Evolutionary conservation across 2,888 invertebrate genomes (phyloP), one percentile per base, ranked within the genome.

Genomic region (Petrolisthes cinctipes): DNA sequence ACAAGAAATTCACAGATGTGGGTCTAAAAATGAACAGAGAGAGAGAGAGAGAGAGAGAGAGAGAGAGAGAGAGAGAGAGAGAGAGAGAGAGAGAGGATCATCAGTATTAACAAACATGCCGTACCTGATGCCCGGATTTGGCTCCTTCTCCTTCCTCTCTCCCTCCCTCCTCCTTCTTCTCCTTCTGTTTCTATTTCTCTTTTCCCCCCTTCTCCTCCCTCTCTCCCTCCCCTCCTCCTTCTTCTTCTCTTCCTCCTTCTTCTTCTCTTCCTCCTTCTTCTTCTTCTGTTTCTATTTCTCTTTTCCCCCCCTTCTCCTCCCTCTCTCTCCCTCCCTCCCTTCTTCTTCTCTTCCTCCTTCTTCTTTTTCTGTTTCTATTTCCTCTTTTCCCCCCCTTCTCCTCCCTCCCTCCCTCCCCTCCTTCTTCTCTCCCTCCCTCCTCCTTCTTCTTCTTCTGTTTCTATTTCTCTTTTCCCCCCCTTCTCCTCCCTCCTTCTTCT

Each of bases 81-180:
- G 78, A 78, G 54, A 37, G 76, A 76, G 53, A 76, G 66, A 20
- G 23, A 37, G 66, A 17, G 71, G 20, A 6, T n/a, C 6, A n/a
- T 6, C 14, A n/a, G 20, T 14, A 71, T 11, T 6, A n/a, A 71
- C 37, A 37, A 37, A 37, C 71, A 51, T 68, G 66, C 68, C 68
- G 68, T 66, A 17, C 14, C 51, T 68, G 82, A 37, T 68, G 71
- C 68, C 71, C 68, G 37, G n/a, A 68, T 23, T 20, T 82, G 66
- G 53, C 37, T 51, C 20, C 53, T 68, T 37, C 83, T 20, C 23
- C 75, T 75, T 57, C 75, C 56, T 56, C 68, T 37, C 81, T 37
- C 23, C 81, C 57, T 20, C 23, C 57, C 80, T 57, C 53, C 51
- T 23, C 23, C 57, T 57, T 23, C 20, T 80, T 9, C 20, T 57